These are phyloP conservation scores for Engystomops pustulosus DNA, from an alignment of 2,113 vertebrate genomes.

Conservation along the genomic window DNA sequence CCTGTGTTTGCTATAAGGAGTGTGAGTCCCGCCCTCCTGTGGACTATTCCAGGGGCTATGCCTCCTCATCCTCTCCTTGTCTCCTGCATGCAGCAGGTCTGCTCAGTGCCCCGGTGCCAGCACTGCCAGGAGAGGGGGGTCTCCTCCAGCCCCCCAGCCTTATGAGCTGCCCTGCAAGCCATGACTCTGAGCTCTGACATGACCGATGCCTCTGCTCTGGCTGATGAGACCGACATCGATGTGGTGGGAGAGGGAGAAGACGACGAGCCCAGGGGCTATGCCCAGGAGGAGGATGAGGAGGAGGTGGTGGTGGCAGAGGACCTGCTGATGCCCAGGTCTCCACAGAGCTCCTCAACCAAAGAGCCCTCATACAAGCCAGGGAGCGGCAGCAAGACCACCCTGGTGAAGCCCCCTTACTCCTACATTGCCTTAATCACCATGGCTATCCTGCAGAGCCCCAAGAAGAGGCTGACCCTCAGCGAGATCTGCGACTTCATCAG, in stretches of 20 bases:
- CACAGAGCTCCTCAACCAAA: slow-evolving; percentile 71
- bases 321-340: slow-evolving; percentile 70
- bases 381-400: slow-evolving; percentile 78
- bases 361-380: slow-evolving; percentile 73
- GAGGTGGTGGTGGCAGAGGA: slow-evolving; percentile 82
- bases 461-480: slow-evolving; percentile 91
- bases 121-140: slow-evolving; percentile 3
- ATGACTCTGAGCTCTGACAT: slow-evolving; percentile 96
- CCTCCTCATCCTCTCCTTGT: slow-evolving; percentile 13
- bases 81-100: slow-evolving; percentile 13
- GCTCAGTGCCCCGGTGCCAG: slow-evolving; percentile 25
- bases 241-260: slow-evolving; percentile 89
- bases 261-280: slow-evolving; percentile 78
- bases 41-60: slow-evolving; percentile 74
- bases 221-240: slow-evolving; percentile 93
- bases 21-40: slow-evolving; percentile 81
- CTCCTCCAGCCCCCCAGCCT: slow-evolving; percentile 61
- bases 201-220: slow-evolving; percentile 89
- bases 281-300: slow-evolving; percentile 86
- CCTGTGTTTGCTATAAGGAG: slow-evolving; percentile 76
- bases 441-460: slow-evolving; percentile 92
- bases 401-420: slow-evolving; percentile 93
- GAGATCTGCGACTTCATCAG: slow-evolving; percentile 89
- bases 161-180: slow-evolving; percentile 71
- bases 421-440: slow-evolving; percentile 95